Percentiles rank a stretch among this genome's conserved stretches.
These are phyloP conservation scores for Centruroides vittatus DNA, from an alignment of 1,140 invertebrate genomes.

Conservation along the genomic window DNA sequence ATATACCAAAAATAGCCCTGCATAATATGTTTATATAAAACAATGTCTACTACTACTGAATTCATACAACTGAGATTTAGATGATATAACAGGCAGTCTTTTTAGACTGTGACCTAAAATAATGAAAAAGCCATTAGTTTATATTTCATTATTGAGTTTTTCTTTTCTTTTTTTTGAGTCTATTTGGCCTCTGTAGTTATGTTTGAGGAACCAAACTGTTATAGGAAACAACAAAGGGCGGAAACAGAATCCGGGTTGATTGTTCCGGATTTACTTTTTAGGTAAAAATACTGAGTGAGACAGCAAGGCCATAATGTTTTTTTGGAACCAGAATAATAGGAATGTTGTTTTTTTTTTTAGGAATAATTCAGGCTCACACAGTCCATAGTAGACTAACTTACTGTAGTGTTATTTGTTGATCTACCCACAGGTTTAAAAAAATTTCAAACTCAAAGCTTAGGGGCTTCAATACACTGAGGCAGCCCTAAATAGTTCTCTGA, in stretches of 20 bases:
- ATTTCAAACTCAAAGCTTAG: neutral
- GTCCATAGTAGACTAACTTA: neutral
- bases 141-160: neutral
- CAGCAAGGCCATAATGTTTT: no score
- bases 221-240: neutral
- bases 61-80: neutral
- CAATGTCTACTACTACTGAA: constrained; percentile 9
- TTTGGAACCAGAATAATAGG: no score
- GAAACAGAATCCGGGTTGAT: neutral
- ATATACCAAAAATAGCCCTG: constrained; percentile 17
- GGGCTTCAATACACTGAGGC: no score
- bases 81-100: neutral
- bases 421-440: neutral
- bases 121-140: no score
- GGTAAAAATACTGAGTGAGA: no score
- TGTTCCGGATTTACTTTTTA: neutral
- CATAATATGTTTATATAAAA: constrained; percentile 14
- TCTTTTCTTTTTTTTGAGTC: neutral
- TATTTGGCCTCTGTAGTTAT: neutral
- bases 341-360: no score
- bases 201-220: neutral
- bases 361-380: neutral
- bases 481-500: neutral
- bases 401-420: neutral
- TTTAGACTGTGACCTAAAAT: no score